Conservation (phyloP, 2,797 vertebrate species). For the Spondyliosoma cantharus region DNA sequence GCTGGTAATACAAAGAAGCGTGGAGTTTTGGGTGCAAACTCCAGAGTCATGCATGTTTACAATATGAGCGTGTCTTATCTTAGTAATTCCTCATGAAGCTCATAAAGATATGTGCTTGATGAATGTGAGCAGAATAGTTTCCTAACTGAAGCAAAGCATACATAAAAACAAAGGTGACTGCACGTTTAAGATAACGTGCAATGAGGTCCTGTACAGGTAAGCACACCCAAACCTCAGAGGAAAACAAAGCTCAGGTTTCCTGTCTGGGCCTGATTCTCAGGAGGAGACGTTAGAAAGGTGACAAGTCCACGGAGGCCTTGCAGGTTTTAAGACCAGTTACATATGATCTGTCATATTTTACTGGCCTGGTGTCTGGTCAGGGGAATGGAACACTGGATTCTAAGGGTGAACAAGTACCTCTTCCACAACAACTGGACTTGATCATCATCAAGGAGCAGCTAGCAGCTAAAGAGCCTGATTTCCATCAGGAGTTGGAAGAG, state of each 20-base stretch:
- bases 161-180: conserved; percentile 53
- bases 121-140: conserved; percentile 67
- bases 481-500: background rate
- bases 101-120: conserved; percentile 72
- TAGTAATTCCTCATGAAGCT: conserved; percentile 65
- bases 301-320: conserved; percentile 62
- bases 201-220: conserved; percentile 62
- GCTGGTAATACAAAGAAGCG: conserved; percentile 12
- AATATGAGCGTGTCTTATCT: conserved; percentile 67
- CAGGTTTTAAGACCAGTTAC: conserved; percentile 42
- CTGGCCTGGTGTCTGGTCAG: conserved; percentile 56
- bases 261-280: conserved; percentile 57
- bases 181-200: conserved; percentile 62
- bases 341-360: conserved; percentile 42
- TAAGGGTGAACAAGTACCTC: conserved; percentile 6
- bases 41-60: conserved; percentile 59
- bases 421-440: background rate
- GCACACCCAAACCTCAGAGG: conserved; percentile 61
- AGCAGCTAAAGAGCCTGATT: background rate
- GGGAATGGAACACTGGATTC: conserved; percentile 53
- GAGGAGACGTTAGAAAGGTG: conserved; percentile 39
- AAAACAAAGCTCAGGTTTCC: conserved; percentile 73
- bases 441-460: background rate
- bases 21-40: conserved; percentile 68
- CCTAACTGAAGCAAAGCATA: conserved; percentile 54